Evolutionary conservation across 2,888 invertebrate species (phyloP).

Genomic region (Coecobrya sp.): DNA sequence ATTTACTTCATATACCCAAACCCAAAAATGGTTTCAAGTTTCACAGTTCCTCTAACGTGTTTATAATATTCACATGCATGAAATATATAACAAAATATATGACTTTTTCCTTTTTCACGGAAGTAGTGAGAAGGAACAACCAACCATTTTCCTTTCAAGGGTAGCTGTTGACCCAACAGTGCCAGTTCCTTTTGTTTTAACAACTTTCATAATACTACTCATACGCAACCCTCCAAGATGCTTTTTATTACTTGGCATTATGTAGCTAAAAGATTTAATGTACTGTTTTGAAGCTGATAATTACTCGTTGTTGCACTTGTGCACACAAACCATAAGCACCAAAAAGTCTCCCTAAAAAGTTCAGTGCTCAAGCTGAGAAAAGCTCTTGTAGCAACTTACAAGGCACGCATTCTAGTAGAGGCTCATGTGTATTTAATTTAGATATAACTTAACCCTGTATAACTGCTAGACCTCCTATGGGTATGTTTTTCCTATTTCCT

Average conservation of each 20-base stretch:
- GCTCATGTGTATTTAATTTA: background rate
- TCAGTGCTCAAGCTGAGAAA: slow-evolving; percentile 17
- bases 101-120: background rate
- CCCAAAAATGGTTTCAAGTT: slow-evolving; percentile 62
- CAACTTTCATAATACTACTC: background rate
- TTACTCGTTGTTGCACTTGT: slow-evolving; percentile 77
- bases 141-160: slow-evolving; percentile 57
- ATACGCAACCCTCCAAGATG: slow-evolving; percentile 8
- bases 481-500: background rate
- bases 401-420: slow-evolving; percentile 3
- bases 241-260: slow-evolving; percentile 75
- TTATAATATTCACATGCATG: background rate
- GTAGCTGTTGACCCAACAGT: slow-evolving; percentile 11
- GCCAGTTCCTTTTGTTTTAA: slow-evolving; percentile 22
- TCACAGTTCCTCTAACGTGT: slow-evolving; percentile 22
- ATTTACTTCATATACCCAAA: slow-evolving; percentile 26
- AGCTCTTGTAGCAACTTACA: slow-evolving; percentile 30
- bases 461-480: background rate
- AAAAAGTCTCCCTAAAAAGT: slow-evolving; percentile 36
- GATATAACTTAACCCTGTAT: background rate
- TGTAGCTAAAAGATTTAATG: slow-evolving; percentile 78
- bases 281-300: slow-evolving; percentile 74
- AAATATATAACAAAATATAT: slow-evolving; percentile 55
- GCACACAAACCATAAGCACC: slow-evolving; percentile 43
- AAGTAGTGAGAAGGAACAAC: background rate